A percentile compares a stretch with the other conserved stretches of the same genome.
Conservation (phyloP, 2,113 vertebrate genomes). For the Nothoprocta perdicaria region DNA sequence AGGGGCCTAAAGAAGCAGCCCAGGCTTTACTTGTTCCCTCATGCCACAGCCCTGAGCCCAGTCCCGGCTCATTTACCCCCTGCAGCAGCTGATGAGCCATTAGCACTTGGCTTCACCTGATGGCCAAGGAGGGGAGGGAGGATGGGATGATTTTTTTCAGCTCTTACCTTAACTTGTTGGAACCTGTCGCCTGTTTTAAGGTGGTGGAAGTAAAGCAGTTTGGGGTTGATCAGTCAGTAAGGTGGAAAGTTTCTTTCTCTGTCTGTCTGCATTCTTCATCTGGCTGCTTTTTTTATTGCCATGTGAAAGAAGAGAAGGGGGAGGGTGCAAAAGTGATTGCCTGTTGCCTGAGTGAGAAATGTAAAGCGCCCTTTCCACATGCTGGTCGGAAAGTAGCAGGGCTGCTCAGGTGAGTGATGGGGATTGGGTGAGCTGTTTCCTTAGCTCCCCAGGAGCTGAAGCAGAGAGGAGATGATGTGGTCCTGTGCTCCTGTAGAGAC, state of each 20-base stretch:
- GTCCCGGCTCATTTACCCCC: neutral
- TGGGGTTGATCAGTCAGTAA: neutral
- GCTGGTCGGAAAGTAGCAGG: neutral
- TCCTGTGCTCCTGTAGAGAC: neutral
- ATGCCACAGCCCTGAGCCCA: neutral
- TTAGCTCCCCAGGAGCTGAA: neutral
- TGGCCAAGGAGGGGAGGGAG: neutral
- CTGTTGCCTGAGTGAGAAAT: neutral
- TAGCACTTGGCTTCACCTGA: neutral
- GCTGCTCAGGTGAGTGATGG: neutral
- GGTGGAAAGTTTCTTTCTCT: neutral
- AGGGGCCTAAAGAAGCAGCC: neutral
- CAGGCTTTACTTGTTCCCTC: neutral
- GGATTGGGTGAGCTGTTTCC: neutral
- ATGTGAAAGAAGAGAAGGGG: neutral
- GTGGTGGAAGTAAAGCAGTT: neutral
- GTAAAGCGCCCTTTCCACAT: accelerated
- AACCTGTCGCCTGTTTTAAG: neutral
- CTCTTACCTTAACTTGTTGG: neutral
- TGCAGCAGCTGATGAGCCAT: neutral
- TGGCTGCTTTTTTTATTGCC: neutral
- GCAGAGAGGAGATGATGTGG: accelerated
- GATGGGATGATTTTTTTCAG: accelerated
- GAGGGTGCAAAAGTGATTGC: neutral
- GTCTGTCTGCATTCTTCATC: neutral